Conservation (phyloP, 2,888 invertebrate genomes). For the Bellardia pandia region DNA sequence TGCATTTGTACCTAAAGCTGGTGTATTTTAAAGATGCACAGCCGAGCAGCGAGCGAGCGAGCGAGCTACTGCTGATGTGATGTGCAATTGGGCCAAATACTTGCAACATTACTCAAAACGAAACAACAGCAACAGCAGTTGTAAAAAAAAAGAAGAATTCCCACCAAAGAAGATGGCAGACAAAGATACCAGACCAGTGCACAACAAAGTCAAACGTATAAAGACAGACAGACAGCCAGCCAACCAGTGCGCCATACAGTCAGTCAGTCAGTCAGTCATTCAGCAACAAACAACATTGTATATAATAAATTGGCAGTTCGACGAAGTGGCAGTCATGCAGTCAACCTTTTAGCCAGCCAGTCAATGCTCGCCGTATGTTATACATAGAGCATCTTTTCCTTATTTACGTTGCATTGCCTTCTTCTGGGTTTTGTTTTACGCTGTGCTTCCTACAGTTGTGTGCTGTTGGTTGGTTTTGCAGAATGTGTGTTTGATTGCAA, state of each 20-base stretch:
- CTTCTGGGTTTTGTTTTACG: conserved; percentile 32
- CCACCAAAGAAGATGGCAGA: conserved; percentile 70
- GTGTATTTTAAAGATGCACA: conserved; percentile 57
- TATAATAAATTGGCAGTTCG: conserved; percentile 23
- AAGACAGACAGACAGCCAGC: conserved; percentile 27
- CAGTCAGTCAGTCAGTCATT: conserved; percentile 23
- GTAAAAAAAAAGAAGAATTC: conserved; percentile 59
- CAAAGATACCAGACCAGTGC: conserved; percentile 58
- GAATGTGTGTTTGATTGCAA: conserved; percentile 45
- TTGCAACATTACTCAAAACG: conserved; percentile 72
- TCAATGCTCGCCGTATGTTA: conserved; percentile 23
- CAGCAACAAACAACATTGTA: conserved; percentile 25
- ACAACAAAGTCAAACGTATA: conserved; percentile 57
- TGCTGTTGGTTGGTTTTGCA: conserved; percentile 32
- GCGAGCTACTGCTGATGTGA: conserved; percentile 42
- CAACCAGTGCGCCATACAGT: conserved; percentile 24
- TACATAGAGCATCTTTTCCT: conserved; percentile 11
- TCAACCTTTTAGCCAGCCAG: not conserved
- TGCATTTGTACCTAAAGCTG: conserved; percentile 50
- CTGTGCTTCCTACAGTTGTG: conserved; percentile 47
- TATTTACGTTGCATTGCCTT: conserved; percentile 2
- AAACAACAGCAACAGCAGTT: conserved; percentile 41
- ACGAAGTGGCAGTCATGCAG: conserved; percentile 2
- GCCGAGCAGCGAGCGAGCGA: conserved; percentile 22
- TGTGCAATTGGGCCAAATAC: conserved; percentile 72